Conservation (phyloP, 2,113 vertebrate species). For the Nipponia nippon region DNA sequence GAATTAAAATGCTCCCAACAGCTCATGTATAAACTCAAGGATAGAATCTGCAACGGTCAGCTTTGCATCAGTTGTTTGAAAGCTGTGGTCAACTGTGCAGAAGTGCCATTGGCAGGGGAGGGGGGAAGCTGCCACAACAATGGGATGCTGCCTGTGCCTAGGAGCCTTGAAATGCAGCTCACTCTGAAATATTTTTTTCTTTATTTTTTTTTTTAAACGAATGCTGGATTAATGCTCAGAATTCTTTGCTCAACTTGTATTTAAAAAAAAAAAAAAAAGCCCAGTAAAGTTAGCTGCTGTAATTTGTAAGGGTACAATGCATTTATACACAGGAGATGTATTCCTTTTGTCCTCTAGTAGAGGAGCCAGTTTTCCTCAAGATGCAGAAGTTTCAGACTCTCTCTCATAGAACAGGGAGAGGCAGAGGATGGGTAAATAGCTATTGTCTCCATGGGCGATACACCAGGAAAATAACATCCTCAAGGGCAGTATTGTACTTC, state of each 20-base stretch:
- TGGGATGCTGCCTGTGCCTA: background rate
- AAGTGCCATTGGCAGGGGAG: background rate
- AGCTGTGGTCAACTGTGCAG: background rate
- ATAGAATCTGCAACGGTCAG: background rate
- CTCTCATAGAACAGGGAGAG: background rate
- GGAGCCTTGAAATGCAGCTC: background rate
- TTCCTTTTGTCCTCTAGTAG: background rate
- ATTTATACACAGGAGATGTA: background rate
- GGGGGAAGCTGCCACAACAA: background rate
- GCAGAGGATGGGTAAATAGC: background rate
- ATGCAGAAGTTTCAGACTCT: background rate
- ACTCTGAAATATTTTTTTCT: background rate
- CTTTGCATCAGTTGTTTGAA: background rate
- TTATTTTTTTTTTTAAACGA: background rate
- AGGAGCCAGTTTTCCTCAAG: background rate
- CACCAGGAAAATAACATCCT: background rate
- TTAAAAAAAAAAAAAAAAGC: background rate
- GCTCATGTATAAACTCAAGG: background rate
- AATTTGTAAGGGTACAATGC: background rate
- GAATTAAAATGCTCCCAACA: constrained; percentile 1
- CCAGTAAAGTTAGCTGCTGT: background rate
- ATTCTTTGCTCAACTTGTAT: background rate
- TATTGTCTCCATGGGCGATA: background rate
- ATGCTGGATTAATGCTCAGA: background rate
- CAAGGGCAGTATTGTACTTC: background rate